Evolutionary conservation across 2,888 invertebrate species (phyloP), one percentile per base, ranked within the genome.

Genomic region (Trichogramma evanescens): DNA sequence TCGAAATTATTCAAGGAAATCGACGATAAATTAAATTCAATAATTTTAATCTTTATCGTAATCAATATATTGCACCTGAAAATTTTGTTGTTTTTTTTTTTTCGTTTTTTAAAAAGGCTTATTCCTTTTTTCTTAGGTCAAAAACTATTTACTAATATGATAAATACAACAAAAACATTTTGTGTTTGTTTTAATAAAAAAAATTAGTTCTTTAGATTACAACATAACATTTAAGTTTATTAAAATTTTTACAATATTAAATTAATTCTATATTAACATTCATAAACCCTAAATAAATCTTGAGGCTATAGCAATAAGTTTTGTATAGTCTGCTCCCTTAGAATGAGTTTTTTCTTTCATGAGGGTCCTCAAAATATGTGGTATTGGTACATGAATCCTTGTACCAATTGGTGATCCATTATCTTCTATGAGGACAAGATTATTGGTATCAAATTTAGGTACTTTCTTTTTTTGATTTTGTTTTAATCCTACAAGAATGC

Each of bases 341-440:
- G 86, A 80, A 62, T 86, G 83, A 0, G 91, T 91, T 72, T 88
- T 88, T 68, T 89, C 86, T 75, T 91, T 93, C 44, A 93, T 81
- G 63, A 92, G 88, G 7, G 90, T 91, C 58, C 96, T 82, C 54
- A 97, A 80, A 63, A 91, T 83, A 4, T 93, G 91, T 1, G 99
- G 99, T 64, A 99, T 89, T 0, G 99, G 99, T 2, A 93, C 95
- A 70, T 92, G 89, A 68, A 99, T 94, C 68, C 98, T 84, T 2
- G 93, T 99, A 13, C 99, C 99, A 4, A 97, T 79, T 0, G 99
- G 99, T 9, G 91, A 89, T 13, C 97, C 98, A 72, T 85, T 91
- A 71, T 98, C 95, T 72, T 98, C 96, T 49, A 99, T 89, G 0
- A 99, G 81, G 1, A 99, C 98, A 58, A 98, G 80, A 79, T 99